phyloP scores from a whole-genome alignment of 2,797 vertebrate genomes.

The Miichthys miiuy region DNA sequence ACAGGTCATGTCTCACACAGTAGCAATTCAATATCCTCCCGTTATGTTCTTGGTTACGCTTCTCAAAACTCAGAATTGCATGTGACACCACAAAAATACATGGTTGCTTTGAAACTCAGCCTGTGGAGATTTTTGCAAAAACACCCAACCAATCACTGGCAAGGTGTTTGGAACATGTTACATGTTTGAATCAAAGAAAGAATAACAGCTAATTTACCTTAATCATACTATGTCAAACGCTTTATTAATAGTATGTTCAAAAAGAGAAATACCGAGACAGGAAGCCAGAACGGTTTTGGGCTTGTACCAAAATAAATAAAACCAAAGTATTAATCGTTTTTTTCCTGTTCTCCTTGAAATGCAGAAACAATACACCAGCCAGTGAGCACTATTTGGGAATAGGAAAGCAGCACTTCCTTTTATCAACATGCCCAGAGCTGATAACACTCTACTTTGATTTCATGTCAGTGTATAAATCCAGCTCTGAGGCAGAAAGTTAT shows the following conservation, averaged over 20 bases:
- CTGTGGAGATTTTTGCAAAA: conserved; percentile 63
- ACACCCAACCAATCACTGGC: conserved; percentile 53
- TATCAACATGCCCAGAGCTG: conserved; percentile 38
- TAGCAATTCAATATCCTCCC: conserved; percentile 82
- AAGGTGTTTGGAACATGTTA: conserved; percentile 65
- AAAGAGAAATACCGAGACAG: conserved; percentile 46
- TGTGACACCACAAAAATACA: conserved; percentile 84
- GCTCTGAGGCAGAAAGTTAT: conserved; percentile 31
- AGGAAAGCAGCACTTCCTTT: conserved; percentile 42
- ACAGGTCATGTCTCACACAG: conserved; percentile 84
- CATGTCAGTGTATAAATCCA: conserved; percentile 41
- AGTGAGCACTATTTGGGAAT: conserved; percentile 34
- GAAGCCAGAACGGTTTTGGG: conserved; percentile 41
- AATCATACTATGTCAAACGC: conserved; percentile 53
- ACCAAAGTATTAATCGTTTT: conserved; percentile 39
- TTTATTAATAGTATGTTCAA: conserved; percentile 59
- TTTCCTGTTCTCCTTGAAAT: conserved; percentile 35
- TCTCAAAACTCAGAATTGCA: conserved; percentile 78
- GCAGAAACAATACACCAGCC: conserved; percentile 32
- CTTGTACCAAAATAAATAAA: conserved; percentile 51
- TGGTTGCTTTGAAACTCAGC: conserved; percentile 77
- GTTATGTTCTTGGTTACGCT: conserved; percentile 81
- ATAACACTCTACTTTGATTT: conserved; percentile 43
- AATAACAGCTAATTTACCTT: conserved; percentile 66
- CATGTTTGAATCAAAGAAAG: conserved; percentile 64